These are phyloP conservation scores for Capitulum mitella DNA, from an alignment of 2,888 invertebrate genomes.

Conservation along the genomic window DNA sequence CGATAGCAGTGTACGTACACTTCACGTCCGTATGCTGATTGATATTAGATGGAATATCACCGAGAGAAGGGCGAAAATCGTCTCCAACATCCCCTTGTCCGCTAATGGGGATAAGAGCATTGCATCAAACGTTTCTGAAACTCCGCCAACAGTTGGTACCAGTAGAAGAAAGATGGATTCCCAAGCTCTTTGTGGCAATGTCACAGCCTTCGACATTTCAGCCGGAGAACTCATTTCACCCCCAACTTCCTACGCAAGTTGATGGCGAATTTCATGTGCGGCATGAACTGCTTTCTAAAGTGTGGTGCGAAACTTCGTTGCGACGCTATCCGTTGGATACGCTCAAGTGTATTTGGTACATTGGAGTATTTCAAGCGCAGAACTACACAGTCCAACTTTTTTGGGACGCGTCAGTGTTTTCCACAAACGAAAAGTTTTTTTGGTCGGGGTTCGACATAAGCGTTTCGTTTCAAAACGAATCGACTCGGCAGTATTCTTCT, in stretches of 20 bases:
- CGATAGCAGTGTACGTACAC: not conserved
- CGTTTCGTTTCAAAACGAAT: not conserved
- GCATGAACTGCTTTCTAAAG: not conserved
- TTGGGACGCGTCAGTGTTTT: not conserved
- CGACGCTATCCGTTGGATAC: not conserved
- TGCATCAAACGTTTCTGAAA: too few relatives aligned
- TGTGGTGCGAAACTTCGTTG: not conserved
- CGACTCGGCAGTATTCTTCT: not conserved
- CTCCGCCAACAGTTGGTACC: too few relatives aligned
- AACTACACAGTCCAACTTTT: not conserved
- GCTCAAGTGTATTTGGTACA: not conserved
- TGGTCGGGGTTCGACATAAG: not conserved
- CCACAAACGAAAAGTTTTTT: not conserved
- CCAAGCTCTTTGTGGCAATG: not conserved
- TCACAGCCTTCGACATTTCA: not conserved
- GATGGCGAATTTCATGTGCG: not conserved
- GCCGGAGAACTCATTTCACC: too few relatives aligned
- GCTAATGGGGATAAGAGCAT: too few relatives aligned
- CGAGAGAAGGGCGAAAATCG: too few relatives aligned
- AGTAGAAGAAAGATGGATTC: too few relatives aligned
- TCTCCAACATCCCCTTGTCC: too few relatives aligned
- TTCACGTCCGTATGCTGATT: not conserved
- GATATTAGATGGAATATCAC: not conserved
- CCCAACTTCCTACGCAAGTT: too few relatives aligned
- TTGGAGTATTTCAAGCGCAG: not conserved